phyloP scores from a whole-genome alignment of 2,888 invertebrate genomes.

The Lapara coniferarum region DNA sequence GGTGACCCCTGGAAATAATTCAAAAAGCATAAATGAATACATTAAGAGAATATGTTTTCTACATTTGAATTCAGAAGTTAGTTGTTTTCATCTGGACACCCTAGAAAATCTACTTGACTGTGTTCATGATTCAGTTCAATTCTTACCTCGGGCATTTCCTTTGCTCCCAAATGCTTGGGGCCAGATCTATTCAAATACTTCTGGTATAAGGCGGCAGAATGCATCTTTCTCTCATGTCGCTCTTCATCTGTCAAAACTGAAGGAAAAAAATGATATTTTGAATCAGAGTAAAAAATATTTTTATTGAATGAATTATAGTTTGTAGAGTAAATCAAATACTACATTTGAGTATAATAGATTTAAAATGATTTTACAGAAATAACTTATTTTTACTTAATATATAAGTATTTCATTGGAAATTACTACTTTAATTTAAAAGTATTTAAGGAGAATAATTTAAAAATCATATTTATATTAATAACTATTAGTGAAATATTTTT shows the following conservation, averaged over 20 bases:
- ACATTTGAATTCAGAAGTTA: not conserved
- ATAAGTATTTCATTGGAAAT: too few relatives aligned
- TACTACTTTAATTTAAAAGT: too few relatives aligned
- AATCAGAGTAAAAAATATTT: not conserved
- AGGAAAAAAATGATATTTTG: slow-evolving; percentile 32
- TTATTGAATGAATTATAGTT: not conserved
- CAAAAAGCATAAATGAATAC: not conserved
- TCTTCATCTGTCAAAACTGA: slow-evolving; percentile 86
- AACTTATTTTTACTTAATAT: too few relatives aligned
- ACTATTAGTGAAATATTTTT: too few relatives aligned
- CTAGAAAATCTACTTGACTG: too few relatives aligned
- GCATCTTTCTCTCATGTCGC: slow-evolving; percentile 86
- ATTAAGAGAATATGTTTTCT: not conserved
- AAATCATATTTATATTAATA: too few relatives aligned
- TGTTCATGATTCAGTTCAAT: not conserved
- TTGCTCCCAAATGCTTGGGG: slow-evolving; percentile 91
- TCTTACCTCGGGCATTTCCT: slow-evolving; percentile 90
- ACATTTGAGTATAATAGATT: too few relatives aligned
- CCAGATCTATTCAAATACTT: slow-evolving; percentile 90
- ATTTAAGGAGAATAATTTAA: too few relatives aligned
- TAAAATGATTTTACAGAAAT: too few relatives aligned
- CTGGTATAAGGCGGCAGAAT: slow-evolving; percentile 87
- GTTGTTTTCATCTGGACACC: too few relatives aligned
- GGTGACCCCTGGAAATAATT: slow-evolving; percentile 83
- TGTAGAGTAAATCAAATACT: not conserved